phyloP scores from a whole-genome alignment of 1,140 invertebrate genomes.

The Lepidotrigona ventralis region DNA sequence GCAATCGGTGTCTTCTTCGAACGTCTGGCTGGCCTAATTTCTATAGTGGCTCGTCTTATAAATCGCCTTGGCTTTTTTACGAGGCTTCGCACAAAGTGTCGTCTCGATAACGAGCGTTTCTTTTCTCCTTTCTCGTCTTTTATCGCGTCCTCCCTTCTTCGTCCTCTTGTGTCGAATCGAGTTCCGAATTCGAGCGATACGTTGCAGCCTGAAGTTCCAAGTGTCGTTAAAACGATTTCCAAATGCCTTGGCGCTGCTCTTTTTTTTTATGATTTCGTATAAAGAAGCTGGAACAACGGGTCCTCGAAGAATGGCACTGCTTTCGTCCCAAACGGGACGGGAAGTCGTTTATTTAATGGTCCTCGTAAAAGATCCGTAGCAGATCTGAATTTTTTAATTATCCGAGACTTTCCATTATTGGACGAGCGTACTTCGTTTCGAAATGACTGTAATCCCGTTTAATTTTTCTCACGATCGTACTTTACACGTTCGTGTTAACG shows the following conservation, averaged over 20 bases:
- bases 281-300: constrained; percentile 23
- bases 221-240: constrained; percentile 37
- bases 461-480: not conserved
- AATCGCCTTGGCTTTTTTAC: constrained; percentile 59
- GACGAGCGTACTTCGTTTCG: not conserved
- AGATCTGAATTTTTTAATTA: constrained; percentile 14
- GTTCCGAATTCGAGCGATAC: constrained; percentile 24
- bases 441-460: constrained; percentile 10
- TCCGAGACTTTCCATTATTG: not conserved
- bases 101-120: constrained; percentile 42
- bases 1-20: constrained; percentile 15
- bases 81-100: constrained; percentile 55
- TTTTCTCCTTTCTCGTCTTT: not conserved
- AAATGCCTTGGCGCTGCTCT: not conserved
- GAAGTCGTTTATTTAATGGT: constrained; percentile 25
- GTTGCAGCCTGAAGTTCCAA: not conserved
- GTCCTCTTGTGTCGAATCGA: not conserved
- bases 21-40: constrained; percentile 61
- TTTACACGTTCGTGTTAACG: constrained; percentile 13
- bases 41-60: constrained; percentile 56
- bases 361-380: constrained; percentile 33
- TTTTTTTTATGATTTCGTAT: constrained; percentile 46
- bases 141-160: not conserved
- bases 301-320: not conserved
- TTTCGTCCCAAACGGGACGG: not conserved